Percentiles rank a stretch among this genome's conserved stretches.
Evolutionary conservation across 2,113 vertebrate genomes (phyloP).

Genomic region (Aramus guarauna): DNA sequence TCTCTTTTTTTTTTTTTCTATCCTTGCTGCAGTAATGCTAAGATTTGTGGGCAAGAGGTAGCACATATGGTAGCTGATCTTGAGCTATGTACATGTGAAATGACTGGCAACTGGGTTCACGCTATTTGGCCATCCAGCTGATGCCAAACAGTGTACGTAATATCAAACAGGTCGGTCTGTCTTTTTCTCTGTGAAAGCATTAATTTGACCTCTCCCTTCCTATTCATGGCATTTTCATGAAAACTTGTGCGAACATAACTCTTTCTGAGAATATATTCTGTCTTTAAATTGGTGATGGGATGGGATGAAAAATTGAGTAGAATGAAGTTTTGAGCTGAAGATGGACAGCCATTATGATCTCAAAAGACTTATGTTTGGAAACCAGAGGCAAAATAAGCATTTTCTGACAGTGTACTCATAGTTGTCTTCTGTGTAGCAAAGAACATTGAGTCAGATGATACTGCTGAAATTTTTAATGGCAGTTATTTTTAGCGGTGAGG

Average conservation of each 20-base stretch:
- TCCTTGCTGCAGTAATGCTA: not conserved
- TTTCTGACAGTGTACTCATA: not conserved
- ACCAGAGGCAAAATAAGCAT: not conserved
- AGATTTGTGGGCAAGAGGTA: not conserved
- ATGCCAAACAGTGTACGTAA: not conserved
- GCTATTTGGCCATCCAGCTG: not conserved
- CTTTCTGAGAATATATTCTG: not conserved
- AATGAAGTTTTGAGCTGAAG: not conserved
- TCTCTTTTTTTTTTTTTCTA: too few species aligned
- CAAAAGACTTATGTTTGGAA: not conserved
- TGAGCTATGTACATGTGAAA: not conserved
- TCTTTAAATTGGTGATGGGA: not conserved
- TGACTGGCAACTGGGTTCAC: not conserved
- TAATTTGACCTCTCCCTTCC: not conserved
- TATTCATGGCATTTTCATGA: not conserved
- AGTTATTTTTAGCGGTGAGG: not conserved
- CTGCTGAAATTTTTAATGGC: not conserved
- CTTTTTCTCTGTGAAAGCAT: not conserved
- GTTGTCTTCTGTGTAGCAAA: not conserved
- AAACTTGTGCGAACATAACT: not conserved
- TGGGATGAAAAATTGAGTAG: not conserved
- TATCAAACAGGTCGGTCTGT: not conserved
- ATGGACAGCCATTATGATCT: not conserved
- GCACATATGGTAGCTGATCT: not conserved
- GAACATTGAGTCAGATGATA: not conserved